Base-by-base conservation (phyloP, 2,797 vertebrate species). In the Catostomus latipinnis region DNA sequence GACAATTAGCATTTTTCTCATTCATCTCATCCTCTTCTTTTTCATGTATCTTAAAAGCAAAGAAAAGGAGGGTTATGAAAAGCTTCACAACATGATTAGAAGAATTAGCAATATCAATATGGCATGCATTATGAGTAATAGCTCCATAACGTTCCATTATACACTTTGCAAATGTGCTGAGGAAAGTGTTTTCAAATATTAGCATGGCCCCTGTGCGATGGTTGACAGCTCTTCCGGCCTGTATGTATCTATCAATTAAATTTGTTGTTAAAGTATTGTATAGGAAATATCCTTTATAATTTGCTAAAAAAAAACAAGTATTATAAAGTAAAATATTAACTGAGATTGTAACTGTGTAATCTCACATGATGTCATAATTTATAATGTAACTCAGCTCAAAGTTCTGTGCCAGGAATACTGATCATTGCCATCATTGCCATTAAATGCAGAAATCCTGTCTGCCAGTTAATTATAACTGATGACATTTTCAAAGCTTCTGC, bases 1-100 rank as follows among this genome's bases (percentile, higher is more conserved):
- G 92, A 22, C 94, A 95, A 82, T 93, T 97, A 60, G 94, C 93
- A 0, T 95, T 95, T 85, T 97, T 97, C 91, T 97, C 96, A 0
- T 96, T 97, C 94, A 96, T 95, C 81, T 97, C 96, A 76, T 96
- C 96, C 80, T 97, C 96, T 78, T 97, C 96, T 88, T 97, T 97
- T 91, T 97, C 96, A 5, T 94, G 96, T 85, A 96, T 95, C 96
- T 95, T 93, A 76, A 80, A 81, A 71, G 77, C 43, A 66, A 62
- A 58, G 56, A 54, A 6, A 70, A 71, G 50, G 22, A 57, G 8
- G 48, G 62, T 81, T 46, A 67, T 67, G 12, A 74, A 69, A 68
- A 71, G 12, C 53, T 61, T 74, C 22, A 52, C n/a, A 43, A 46
- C 11, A 53, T 46, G 14, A 54, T 60, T 73, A 46, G 4, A 54